Base-by-base conservation (phyloP, 2,797 vertebrate genomes). In the Geotrypetes seraphini region DNA sequence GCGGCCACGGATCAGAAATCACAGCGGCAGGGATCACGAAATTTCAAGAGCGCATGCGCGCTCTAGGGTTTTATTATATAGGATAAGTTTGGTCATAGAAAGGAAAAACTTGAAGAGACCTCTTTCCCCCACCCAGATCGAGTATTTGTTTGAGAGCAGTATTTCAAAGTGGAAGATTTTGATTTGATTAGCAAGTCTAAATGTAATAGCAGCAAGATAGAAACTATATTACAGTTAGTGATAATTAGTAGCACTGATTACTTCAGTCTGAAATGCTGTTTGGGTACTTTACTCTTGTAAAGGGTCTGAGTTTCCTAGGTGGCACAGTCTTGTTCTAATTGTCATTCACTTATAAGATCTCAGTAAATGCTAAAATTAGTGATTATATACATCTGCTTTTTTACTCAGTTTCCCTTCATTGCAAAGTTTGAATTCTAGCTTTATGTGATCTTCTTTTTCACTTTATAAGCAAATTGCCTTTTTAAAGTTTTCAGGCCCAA, bases 181-280 rank as follows among this genome's bases (percentile, higher is more conserved):
- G 70, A 73, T 75, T 68, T 69, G 71, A 81, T 79, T 75, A 77
- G 70, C 71, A 74, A 75, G 70, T 79, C 73, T 74, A 69, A 73
- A 66, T 69, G 66, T 66, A 64, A 77, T 72, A 77, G 57, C 56
- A 46, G 63, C 55, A 60, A 73, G 71, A 71, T 47, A 70, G 67
- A 73, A 74, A 64, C 29, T 63, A 31, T 67, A 60, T 72, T 65
- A 67, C 63, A 63, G 62, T 77, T 75, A 78, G 66, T 45, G 50
- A 29, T 62, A 71, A 78, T 78, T 75, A 73, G 60, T 56, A 32
- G 52, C 41, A 48, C 60, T 72, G 74, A 70, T 69, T 75, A 56
- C 49, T 59, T 50, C 10, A 40, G 54, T 31, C 28, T 47, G 60
- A 44, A 29, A 2, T 28, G 20, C 9, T 4, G 31, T 57, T 43